Evolutionary conservation across 2,888 invertebrate species (phyloP), one percentile per base, ranked within the genome.

Genomic region (Epinotia bilunana): DNA sequence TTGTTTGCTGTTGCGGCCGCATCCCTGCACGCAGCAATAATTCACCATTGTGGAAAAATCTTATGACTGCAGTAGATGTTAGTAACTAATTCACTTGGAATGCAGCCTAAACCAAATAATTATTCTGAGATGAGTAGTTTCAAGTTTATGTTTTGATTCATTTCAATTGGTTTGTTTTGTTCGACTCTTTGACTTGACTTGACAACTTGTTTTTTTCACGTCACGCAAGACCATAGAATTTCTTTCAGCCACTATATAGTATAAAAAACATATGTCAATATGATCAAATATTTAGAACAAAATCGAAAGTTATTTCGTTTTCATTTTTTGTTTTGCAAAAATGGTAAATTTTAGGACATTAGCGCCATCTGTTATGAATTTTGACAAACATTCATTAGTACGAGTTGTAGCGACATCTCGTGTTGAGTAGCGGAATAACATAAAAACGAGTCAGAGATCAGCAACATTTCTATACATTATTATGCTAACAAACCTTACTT

Each of bases 11-110:
- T 92, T 93, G 9, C 91, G 86, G 7, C 88, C 88, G 77, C 93
- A 93, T 39, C 90, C 89, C 43, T 82, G 74, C 0, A 93, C 92
- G 79, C 91, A 91, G 77, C 93, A 93, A 78, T 93, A 92, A 78
- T 93, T 93, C 3, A 93, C 93, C 93, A 93, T 92, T 65, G 4
- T 53, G 3, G 46, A 12, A 3, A 18, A 18, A 43, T 16, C 7
- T 43, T 4, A 20, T 13, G 2, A 16, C 6, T 49, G 49, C 33
- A 33, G 33, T 33, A 33, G 33, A 33, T 5, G 6, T 6, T 33
- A 33, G 33, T 33, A 33, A 33, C 33, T 33, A 33, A 33, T 33
- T 6, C 5, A 33, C 33, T 33, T 33, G 33, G 39, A 39, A 39
- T 9, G 39, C 9, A 3, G 23, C 2, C 23, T 39, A 9, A 39